These are phyloP conservation scores for Tapera naevia DNA, from an alignment of 2,797 vertebrate species.

Conservation along the genomic window DNA sequence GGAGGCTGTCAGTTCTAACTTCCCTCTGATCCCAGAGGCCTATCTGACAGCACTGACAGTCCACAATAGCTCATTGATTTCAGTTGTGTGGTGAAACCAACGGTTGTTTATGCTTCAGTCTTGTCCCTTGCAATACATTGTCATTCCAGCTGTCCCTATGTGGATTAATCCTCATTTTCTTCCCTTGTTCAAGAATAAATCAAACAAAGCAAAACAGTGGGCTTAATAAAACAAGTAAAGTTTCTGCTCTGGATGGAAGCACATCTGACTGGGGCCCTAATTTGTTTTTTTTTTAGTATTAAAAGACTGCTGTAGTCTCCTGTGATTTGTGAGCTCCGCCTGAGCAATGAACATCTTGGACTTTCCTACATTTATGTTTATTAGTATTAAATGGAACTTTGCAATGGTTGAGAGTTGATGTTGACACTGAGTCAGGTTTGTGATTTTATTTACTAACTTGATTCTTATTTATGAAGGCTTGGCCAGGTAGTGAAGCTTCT, in stretches of 20 bases:
- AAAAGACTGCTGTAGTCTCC: background rate
- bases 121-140: background rate
- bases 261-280: background rate
- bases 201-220: background rate
- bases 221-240: background rate
- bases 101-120: background rate
- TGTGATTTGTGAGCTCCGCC: background rate
- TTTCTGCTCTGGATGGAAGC: background rate
- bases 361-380: constrained; percentile 20
- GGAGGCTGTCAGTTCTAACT: background rate
- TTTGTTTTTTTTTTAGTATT: background rate
- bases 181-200: background rate
- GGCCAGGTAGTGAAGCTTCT: background rate
- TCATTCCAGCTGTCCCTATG: background rate
- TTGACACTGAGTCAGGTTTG: background rate
- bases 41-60: background rate
- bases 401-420: background rate
- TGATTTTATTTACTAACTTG: constrained; percentile 48
- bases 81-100: background rate
- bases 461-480: constrained; percentile 43
- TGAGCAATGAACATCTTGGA: background rate
- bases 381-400: constrained; percentile 27
- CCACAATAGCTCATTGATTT: background rate
- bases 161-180: background rate
- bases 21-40: background rate